A percentile compares a stretch with the other conserved stretches of the same genome.
Evolutionary conservation across 2,797 vertebrate species (phyloP).

Genomic region (Psittacula derbiana): DNA sequence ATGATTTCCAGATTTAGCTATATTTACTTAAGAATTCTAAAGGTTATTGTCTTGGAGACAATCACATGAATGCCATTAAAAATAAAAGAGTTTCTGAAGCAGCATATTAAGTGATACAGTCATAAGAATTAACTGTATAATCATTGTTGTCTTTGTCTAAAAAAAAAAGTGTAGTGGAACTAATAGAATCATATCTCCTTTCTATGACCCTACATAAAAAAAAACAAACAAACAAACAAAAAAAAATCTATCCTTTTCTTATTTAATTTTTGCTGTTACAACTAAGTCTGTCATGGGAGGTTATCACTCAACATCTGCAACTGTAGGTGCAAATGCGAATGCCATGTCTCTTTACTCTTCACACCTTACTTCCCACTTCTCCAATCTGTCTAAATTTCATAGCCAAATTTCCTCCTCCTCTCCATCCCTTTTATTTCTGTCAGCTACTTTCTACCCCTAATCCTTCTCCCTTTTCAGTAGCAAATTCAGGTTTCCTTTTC

Average conservation of each 20-base stretch:
- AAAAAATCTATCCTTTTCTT: neutral
- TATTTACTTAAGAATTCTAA: neutral
- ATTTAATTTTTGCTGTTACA: neutral
- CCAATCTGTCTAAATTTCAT: neutral
- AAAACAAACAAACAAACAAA: neutral
- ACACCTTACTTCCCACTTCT: neutral
- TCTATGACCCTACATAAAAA: neutral
- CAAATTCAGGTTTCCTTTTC: neutral
- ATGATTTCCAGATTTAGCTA: neutral
- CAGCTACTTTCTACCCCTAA: neutral
- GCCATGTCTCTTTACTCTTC: neutral
- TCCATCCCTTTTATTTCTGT: neutral
- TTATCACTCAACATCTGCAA: neutral
- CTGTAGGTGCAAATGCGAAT: neutral
- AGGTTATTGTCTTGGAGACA: constrained; percentile 2
- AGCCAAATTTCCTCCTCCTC: neutral
- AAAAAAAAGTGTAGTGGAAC: neutral
- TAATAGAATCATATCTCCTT: neutral
- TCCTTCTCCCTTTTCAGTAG: neutral
- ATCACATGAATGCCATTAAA: neutral
- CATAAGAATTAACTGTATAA: neutral
- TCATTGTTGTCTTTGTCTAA: neutral
- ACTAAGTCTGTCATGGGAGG: neutral
- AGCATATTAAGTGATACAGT: neutral
- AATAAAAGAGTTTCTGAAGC: neutral